Evolutionary conservation across 2,888 invertebrate genomes (phyloP).

Genomic region (Drosophila eohydei): DNA sequence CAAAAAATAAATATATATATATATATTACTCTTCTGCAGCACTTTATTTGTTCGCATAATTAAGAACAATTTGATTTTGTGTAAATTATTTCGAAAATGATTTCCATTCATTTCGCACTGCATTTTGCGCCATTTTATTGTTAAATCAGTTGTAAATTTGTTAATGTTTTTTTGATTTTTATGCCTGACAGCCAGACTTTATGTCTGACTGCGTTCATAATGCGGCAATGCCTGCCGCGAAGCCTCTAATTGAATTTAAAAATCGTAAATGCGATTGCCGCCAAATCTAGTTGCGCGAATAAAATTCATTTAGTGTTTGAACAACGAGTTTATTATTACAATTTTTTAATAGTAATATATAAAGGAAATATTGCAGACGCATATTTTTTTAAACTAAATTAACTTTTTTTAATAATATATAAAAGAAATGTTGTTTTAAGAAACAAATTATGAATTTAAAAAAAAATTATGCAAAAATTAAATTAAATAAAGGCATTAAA

Average conservation of each 20-base stretch:
- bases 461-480: no score
- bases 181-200: slow-evolving; percentile 36
- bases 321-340: neutral
- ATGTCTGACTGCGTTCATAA: slow-evolving; percentile 49
- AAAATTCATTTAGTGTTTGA: slow-evolving; percentile 5
- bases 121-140: slow-evolving; percentile 57
- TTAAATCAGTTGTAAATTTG: slow-evolving; percentile 77
- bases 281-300: neutral
- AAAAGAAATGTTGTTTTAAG: no score
- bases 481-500: no score
- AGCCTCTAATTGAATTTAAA: slow-evolving; percentile 50
- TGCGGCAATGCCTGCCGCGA: slow-evolving; percentile 29
- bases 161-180: slow-evolving; percentile 50
- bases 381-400: neutral
- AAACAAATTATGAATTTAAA: no score
- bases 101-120: slow-evolving; percentile 46
- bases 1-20: slow-evolving; percentile 1
- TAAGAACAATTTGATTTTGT: slow-evolving; percentile 53
- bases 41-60: slow-evolving; percentile 57
- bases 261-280: slow-evolving; percentile 9
- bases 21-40: slow-evolving; percentile 4
- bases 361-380: neutral
- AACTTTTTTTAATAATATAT: neutral
- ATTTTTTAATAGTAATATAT: neutral
- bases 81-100: slow-evolving; percentile 45